Conservation (phyloP, 2,888 invertebrate genomes). For the Heteropelma amictum region DNA sequence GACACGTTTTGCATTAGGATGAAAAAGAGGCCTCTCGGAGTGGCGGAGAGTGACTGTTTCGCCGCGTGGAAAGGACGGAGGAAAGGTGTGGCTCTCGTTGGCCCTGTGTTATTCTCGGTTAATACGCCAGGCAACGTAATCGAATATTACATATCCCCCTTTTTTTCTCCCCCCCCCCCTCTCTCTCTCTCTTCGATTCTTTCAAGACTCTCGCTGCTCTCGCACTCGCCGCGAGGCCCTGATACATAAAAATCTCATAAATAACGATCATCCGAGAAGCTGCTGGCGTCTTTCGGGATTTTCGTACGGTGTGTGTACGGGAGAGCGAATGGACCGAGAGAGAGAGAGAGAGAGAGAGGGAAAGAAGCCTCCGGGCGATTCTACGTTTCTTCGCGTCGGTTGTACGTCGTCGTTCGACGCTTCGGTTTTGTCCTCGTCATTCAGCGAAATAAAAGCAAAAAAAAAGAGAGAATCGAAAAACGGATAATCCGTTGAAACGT, state of each 20-base stretch:
- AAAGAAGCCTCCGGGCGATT: conserved; percentile 22
- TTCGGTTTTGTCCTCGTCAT: conserved; percentile 32
- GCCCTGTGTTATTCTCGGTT: conserved; percentile 9
- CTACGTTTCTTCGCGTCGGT: no score
- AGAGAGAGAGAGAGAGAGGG: neutral
- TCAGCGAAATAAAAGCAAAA: conserved; percentile 7
- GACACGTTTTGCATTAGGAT: conserved; percentile 57
- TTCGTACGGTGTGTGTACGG: conserved; percentile 21
- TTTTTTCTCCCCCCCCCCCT: conserved; percentile 28
- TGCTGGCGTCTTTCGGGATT: conserved; percentile 42
- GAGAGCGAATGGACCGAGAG: neutral
- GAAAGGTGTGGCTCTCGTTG: conserved; percentile 56
- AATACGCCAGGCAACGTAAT: conserved; percentile 25
- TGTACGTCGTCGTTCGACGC: conserved; percentile 8
- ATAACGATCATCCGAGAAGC: conserved; percentile 63
- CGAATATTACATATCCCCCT: conserved; percentile 5
- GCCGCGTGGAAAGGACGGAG: conserved; percentile 13
- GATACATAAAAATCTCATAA: conserved; percentile 74
- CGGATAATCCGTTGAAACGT: neutral
- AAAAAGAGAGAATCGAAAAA: neutral
- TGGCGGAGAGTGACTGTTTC: conserved; percentile 40
- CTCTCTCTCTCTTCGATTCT: neutral
- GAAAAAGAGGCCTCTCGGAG: conserved; percentile 31
- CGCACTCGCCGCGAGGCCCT: conserved; percentile 56
- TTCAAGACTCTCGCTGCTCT: neutral